These are phyloP conservation scores for Crepidodera aurea DNA, from an alignment of 2,888 invertebrate genomes.

Conservation along the genomic window DNA sequence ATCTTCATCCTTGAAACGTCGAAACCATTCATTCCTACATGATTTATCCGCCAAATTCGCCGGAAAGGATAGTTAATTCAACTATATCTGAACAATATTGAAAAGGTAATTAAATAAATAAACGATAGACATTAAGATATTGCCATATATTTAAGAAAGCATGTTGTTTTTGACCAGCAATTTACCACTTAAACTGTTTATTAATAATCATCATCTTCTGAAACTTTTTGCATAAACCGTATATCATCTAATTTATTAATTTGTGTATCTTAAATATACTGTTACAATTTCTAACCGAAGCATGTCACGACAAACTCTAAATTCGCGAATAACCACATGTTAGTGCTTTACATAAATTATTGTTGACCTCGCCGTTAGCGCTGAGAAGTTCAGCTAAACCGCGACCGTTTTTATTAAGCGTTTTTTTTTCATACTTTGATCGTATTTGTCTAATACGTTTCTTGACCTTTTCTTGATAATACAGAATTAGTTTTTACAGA, in stretches of 20 bases:
- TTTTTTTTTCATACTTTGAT: background rate
- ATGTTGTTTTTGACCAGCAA: no score
- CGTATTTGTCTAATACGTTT: constrained; percentile 5
- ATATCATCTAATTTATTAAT: background rate
- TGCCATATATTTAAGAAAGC: no score
- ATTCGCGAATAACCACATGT: constrained; percentile 1
- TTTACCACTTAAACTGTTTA: no score
- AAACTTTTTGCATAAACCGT: background rate
- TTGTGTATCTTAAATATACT: background rate
- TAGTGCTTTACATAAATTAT: constrained; percentile 1
- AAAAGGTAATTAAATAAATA: no score
- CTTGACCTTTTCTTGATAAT: constrained; percentile 3
- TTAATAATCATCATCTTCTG: no score
- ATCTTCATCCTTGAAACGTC: no score
- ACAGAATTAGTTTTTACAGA: background rate
- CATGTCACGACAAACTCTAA: constrained; percentile 1
- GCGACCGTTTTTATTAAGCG: background rate
- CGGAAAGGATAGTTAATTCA: no score
- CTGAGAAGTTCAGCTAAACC: constrained; percentile 1
- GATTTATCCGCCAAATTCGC: no score
- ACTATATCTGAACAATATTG: no score
- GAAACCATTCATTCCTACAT: no score
- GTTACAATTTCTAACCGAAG: background rate
- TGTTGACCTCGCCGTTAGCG: constrained; percentile 1
- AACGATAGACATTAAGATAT: no score